Conservation (phyloP, 2,888 invertebrate genomes). For the Nomada fucata region DNA sequence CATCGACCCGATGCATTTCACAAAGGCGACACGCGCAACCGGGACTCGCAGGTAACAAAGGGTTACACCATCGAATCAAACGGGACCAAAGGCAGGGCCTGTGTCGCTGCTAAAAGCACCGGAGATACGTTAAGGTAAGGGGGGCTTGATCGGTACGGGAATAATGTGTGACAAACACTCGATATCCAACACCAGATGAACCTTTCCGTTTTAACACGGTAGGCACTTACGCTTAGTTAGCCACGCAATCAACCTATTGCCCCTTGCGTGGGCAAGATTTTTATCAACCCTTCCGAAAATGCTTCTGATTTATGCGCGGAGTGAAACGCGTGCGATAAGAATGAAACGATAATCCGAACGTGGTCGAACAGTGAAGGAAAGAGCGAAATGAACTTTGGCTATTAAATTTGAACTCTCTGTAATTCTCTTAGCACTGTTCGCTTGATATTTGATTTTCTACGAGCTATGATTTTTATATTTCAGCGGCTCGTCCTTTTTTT, state of each 20-base stretch:
- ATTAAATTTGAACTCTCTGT: too few species aligned
- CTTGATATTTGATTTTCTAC: too few species aligned
- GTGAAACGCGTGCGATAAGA: too few species aligned
- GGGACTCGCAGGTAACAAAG: conserved; percentile 18
- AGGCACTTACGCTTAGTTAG: conserved; percentile 20
- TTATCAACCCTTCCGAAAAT: conserved; percentile 13
- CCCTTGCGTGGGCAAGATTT: conserved; percentile 3
- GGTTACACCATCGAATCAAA: conserved; percentile 38
- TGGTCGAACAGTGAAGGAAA: too few species aligned
- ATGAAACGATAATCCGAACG: too few species aligned
- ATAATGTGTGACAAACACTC: conserved; percentile 45
- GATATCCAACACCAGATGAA: conserved; percentile 23
- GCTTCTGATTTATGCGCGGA: background rate
- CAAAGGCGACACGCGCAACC: conserved; percentile 10
- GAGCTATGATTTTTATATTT: too few species aligned
- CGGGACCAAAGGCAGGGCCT: conserved; percentile 37
- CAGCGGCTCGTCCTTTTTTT: too few species aligned
- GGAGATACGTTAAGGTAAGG: background rate
- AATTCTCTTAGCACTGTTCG: too few species aligned
- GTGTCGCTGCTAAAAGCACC: conserved; percentile 50
- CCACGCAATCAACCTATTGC: conserved; percentile 19
- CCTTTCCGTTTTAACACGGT: conserved; percentile 6
- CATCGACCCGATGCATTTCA: conserved; percentile 11
- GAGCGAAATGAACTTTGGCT: too few species aligned
- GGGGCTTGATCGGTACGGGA: conserved; percentile 23